Base-by-base conservation (phyloP, 2,888 invertebrate species). In the Agrilus mali region DNA sequence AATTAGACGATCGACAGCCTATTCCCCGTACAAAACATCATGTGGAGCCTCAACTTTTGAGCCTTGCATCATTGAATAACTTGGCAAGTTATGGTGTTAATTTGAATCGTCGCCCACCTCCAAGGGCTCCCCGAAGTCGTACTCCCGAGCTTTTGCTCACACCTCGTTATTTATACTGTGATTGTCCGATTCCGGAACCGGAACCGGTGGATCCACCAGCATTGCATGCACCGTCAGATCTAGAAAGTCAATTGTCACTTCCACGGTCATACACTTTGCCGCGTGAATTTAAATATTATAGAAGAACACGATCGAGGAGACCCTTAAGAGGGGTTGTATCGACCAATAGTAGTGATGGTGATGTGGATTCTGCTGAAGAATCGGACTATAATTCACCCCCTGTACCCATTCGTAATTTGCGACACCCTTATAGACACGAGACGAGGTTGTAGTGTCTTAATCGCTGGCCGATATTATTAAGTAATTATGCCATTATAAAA, bases 291-390 rank as follows among this genome's bases (percentile, higher is more conserved):
- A 83, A 86, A 57, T 88, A 86, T 69, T 82, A 82, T 69, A 67
- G 82, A 32, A 68, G 80, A 49, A 71, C 66, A 38, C 59, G 67
- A 43, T 69, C 70, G 32, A 76, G 42, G 68, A 79, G 46, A 72
- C 78, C 49, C 67, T 77, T 44, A 78, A 78, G 82, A 49, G 81
- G 82, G 55, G 74, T 84, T 16, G 80, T 83, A 8, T 86, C 86
- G 52, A 87, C 86, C 33, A 88, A 89, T 58, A 88, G 87, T 56
- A 87, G 87, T 53, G 87, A 87, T 58, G 88, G 87, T 45, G 87
- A 87, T 63, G 87, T 87, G 6, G 87, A 88, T 68, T 86, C 86
- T 45, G 79, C 75, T 39, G 86, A 87, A 46, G 66, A 63, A 45
- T 64, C 63, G 7, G 66, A 65, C 47, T 63, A 61, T 45, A 65